A percentile compares a stretch with the other conserved stretches of the same genome.
Conservation (phyloP, 2,888 invertebrate genomes). For the Sialis lutaria region DNA sequence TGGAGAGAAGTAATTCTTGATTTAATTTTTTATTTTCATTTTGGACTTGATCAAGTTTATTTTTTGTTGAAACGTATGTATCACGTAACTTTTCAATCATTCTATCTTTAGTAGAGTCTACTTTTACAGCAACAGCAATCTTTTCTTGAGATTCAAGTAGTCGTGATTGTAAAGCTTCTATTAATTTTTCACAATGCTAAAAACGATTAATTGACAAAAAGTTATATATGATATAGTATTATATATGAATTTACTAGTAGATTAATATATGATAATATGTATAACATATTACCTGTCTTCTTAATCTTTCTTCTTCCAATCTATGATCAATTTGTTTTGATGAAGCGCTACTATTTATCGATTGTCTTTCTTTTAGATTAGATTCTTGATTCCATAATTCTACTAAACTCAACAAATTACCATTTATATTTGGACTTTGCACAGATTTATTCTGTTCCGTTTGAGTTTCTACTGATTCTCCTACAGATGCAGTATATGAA, state of each 20-base stretch:
- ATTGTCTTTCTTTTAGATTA: neutral
- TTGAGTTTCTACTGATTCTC: neutral
- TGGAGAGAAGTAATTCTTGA: slow-evolving; percentile 2
- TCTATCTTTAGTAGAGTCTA: slow-evolving; percentile 57
- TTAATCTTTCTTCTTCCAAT: slow-evolving; percentile 58
- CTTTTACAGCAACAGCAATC: slow-evolving; percentile 57
- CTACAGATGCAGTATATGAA: no score
- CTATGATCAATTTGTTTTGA: slow-evolving; percentile 22
- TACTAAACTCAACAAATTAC: slow-evolving; percentile 31
- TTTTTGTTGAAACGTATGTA: slow-evolving; percentile 35
- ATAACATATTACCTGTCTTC: slow-evolving; percentile 43
- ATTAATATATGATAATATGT: no score
- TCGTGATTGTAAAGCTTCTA: slow-evolving; percentile 54
- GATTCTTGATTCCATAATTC: slow-evolving; percentile 40
- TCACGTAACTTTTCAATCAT: slow-evolving; percentile 46
- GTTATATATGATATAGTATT: neutral
- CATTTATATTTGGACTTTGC: neutral
- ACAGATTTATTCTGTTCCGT: neutral
- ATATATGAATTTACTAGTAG: slow-evolving; percentile 5
- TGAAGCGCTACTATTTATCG: slow-evolving; percentile 8
- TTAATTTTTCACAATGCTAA: slow-evolving; percentile 60
- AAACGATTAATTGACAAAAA: slow-evolving; percentile 6
- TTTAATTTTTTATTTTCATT: slow-evolving; percentile 19
- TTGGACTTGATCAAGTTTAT: slow-evolving; percentile 18
- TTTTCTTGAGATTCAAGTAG: slow-evolving; percentile 62